phyloP scores from a whole-genome alignment of 2,797 vertebrate species.

The Aphelocoma californica region DNA sequence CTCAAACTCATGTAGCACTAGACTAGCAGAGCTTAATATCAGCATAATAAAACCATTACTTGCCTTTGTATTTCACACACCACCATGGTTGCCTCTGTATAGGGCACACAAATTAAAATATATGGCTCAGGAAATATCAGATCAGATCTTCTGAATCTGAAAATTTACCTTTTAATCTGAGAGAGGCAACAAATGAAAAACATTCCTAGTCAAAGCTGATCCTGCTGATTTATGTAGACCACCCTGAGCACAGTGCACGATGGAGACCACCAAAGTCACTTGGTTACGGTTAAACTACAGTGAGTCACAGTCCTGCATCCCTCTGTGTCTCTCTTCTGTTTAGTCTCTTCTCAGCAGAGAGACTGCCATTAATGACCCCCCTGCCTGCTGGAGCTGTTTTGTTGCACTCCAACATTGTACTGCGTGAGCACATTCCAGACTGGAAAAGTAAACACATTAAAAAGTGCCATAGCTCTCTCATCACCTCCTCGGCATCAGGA shows the following conservation, averaged over 20 bases:
- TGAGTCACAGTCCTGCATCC: neutral
- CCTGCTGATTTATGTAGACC: conserved; percentile 38
- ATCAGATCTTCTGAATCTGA: neutral
- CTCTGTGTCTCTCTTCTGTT: neutral
- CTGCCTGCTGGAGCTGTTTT: neutral
- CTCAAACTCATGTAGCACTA: neutral
- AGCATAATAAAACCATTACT: neutral
- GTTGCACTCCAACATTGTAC: neutral
- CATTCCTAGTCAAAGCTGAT: neutral
- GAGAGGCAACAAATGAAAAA: neutral
- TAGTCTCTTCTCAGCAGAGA: conserved; percentile 6
- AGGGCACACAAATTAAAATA: neutral
- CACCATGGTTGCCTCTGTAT: neutral
- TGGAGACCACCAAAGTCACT: conserved; percentile 48
- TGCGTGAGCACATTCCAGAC: conserved; percentile 4
- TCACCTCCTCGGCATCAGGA: neutral
- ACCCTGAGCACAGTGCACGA: neutral
- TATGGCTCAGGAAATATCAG: neutral
- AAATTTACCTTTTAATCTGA: conserved; percentile 25
- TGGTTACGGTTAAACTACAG: conserved; percentile 2
- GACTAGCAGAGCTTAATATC: neutral
- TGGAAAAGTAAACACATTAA: conserved; percentile 36
- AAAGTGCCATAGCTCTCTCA: neutral
- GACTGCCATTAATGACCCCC: neutral
- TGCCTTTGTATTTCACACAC: neutral